phyloP scores from a whole-genome alignment of 2,888 invertebrate species.

The Morpho helenor region DNA sequence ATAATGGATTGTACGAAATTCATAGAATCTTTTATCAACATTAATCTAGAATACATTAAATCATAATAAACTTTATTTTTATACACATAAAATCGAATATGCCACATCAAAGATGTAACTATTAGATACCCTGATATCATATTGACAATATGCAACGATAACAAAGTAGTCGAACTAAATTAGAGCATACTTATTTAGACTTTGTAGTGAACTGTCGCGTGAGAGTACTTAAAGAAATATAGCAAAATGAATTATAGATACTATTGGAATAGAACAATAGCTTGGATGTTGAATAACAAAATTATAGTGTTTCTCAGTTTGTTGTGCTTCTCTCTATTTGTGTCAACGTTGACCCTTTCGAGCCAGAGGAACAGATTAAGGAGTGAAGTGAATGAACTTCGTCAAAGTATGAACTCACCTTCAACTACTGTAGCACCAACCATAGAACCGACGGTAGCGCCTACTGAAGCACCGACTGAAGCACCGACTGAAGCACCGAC shows the following conservation, averaged over 20 bases:
- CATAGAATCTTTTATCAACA: background rate
- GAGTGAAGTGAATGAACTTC: slow-evolving; percentile 38
- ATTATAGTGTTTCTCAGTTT: slow-evolving; percentile 55
- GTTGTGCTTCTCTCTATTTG: slow-evolving; percentile 56
- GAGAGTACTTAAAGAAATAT: slow-evolving; percentile 6
- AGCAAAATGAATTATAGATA: slow-evolving; percentile 46
- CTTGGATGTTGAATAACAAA: slow-evolving; percentile 64
- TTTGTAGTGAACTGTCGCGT: background rate
- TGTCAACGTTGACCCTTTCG: slow-evolving; percentile 55
- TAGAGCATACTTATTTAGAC: too few relatives aligned
- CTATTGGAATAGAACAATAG: slow-evolving; percentile 45
- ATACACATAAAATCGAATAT: background rate
- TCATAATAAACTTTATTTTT: background rate
- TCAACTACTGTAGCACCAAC: too few relatives aligned
- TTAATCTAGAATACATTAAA: background rate
- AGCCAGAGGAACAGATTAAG: slow-evolving; percentile 50
- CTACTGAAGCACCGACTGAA: too few relatives aligned
- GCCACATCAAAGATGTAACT: background rate
- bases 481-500: too few relatives aligned
- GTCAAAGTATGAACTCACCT: background rate
- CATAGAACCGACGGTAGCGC: too few relatives aligned
- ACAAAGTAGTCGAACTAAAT: background rate
- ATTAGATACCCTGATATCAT: background rate
- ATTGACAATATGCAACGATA: slow-evolving; percentile 1
- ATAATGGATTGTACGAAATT: background rate